phyloP scores from a whole-genome alignment of 2,797 vertebrate genomes.

The Lepilemur ruficaudatus region DNA sequence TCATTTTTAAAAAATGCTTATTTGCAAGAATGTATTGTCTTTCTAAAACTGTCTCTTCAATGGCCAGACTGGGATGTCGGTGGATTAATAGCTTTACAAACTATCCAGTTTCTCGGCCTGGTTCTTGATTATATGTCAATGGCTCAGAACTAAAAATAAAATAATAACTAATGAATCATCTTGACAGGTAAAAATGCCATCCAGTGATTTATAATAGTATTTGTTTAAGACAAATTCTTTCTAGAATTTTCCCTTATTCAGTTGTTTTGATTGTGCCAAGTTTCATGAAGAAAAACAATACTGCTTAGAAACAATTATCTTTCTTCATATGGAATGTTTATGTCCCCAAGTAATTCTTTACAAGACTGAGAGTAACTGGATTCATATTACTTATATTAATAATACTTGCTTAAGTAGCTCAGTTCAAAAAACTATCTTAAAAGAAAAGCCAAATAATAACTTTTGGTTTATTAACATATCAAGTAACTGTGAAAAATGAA shows the following conservation, averaged over 20 bases:
- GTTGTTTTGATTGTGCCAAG: neutral
- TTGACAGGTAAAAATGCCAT: constrained; percentile 76
- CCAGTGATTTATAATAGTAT: constrained; percentile 33
- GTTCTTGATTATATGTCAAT: constrained; percentile 68
- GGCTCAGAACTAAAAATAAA: constrained; percentile 77
- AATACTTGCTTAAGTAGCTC: neutral
- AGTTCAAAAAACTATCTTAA: neutral
- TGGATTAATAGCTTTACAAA: neutral
- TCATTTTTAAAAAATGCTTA: neutral
- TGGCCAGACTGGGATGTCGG: neutral
- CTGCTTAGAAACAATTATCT: neutral
- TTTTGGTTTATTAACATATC: neutral
- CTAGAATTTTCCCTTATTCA: neutral
- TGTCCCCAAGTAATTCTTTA: neutral
- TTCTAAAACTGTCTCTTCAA: neutral
- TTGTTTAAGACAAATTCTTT: constrained; percentile 53
- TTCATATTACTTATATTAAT: neutral
- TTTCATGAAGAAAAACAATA: constrained; percentile 41
- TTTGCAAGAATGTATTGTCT: neutral
- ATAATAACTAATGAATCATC: constrained; percentile 83
- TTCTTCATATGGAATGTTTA: neutral
- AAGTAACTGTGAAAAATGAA: neutral
- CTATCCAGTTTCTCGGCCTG: neutral
- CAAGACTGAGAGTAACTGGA: neutral
- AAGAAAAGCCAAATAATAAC: neutral